These are phyloP conservation scores for Alectura lathami DNA, from an alignment of 2,113 vertebrate genomes.

Conservation along the genomic window DNA sequence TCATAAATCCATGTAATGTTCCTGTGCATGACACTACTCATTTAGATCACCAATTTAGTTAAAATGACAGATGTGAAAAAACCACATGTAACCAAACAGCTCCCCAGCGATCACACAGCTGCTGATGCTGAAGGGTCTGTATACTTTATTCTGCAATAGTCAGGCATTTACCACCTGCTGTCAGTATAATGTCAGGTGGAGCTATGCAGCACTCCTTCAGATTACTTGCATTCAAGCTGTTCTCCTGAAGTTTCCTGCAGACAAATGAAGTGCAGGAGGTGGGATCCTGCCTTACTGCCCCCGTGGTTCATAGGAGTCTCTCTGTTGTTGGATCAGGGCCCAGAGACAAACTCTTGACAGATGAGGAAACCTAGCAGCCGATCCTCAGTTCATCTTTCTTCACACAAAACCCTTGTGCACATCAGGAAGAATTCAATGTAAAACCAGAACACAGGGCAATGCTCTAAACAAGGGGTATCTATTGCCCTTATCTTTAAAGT, in stretches of 20 bases:
- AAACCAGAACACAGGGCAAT: background rate
- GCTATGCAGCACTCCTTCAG: background rate
- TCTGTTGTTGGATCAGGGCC: background rate
- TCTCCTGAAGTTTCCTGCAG: background rate
- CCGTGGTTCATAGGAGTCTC: background rate
- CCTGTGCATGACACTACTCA: conserved; percentile 18
- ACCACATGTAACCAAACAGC: conserved; percentile 26
- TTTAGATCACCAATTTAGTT: conserved; percentile 62
- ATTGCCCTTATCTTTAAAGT: background rate
- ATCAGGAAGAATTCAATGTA: background rate
- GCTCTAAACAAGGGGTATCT: rapidly evolving
- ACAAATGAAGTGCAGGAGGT: background rate
- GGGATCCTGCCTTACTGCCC: background rate
- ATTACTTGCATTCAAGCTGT: background rate
- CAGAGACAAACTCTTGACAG: background rate
- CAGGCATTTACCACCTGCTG: conserved; percentile 57
- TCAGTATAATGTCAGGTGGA: conserved; percentile 4
- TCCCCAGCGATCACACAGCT: conserved; percentile 42
- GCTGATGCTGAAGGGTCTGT: conserved; percentile 30
- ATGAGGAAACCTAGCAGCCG: background rate
- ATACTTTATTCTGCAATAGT: background rate
- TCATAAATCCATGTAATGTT: conserved; percentile 48
- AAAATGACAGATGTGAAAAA: conserved; percentile 50
- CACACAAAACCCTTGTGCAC: background rate
- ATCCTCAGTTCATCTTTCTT: background rate